Conservation (phyloP, 2,113 vertebrate genomes). For the Tupaia tana region DNA sequence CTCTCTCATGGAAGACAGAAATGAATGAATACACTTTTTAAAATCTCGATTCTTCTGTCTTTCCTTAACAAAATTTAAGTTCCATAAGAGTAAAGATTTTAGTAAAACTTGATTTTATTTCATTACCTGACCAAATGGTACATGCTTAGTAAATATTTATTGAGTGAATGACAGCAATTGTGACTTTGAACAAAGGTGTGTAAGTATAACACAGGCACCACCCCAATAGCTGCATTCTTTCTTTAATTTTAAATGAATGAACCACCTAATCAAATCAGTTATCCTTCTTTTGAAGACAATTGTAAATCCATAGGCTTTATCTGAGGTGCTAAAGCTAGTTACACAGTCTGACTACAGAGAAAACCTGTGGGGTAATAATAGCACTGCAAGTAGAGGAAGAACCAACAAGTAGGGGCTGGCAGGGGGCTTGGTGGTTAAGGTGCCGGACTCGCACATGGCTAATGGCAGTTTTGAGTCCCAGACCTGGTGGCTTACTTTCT, state of each 20-base stretch:
- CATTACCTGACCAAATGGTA: not conserved
- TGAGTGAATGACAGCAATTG: not conserved
- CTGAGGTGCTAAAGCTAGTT: not conserved
- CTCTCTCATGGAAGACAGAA: too few relatives aligned
- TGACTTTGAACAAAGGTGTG: not conserved
- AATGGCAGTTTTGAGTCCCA: too few relatives aligned
- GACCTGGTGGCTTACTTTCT: too few relatives aligned
- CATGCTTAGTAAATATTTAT: not conserved
- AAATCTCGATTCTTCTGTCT: not conserved
- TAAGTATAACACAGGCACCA: not conserved
- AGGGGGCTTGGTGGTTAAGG: too few relatives aligned
- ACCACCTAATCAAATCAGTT: not conserved
- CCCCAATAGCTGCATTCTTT: not conserved
- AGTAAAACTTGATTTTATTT: not conserved
- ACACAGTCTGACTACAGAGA: not conserved
- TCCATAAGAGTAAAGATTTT: not conserved
- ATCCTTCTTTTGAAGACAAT: constrained; percentile 28
- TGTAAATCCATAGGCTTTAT: not conserved
- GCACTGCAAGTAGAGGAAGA: not conserved
- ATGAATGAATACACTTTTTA: not conserved
- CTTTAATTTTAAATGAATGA: constrained; percentile 14
- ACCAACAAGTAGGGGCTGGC: not conserved
- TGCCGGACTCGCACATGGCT: too few relatives aligned
- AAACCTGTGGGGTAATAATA: not conserved
- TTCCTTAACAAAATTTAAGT: not conserved